phyloP scores from a whole-genome alignment of 2,797 vertebrate species.

The Percopsis omiscomaycus region DNA sequence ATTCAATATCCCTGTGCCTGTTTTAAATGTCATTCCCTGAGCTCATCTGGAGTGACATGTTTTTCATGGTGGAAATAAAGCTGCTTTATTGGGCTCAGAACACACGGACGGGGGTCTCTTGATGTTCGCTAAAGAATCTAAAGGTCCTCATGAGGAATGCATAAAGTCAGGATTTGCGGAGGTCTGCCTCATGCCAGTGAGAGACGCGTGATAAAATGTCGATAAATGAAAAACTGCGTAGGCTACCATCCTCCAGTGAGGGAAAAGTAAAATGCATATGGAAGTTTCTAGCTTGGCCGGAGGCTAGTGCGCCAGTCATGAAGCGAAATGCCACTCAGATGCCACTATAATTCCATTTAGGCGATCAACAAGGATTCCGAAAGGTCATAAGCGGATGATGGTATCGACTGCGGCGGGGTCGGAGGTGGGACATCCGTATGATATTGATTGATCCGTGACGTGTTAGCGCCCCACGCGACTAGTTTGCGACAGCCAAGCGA shows the following conservation, averaged over 20 bases:
- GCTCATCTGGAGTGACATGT: slow-evolving; percentile 79
- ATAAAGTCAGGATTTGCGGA: slow-evolving; percentile 57
- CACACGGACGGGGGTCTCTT: slow-evolving; percentile 32
- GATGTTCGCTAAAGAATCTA: slow-evolving; percentile 55
- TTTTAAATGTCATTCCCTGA: slow-evolving; percentile 83
- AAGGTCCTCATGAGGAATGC: slow-evolving; percentile 68
- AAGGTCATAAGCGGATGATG: neutral
- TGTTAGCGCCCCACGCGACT: neutral
- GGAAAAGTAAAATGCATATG: slow-evolving; percentile 33
- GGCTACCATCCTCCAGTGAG: neutral
- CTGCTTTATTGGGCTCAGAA: slow-evolving; percentile 70
- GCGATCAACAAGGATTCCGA: slow-evolving; percentile 20
- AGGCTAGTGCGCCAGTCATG: slow-evolving; percentile 25
- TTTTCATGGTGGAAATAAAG: slow-evolving; percentile 78
- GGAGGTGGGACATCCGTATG: slow-evolving; percentile 1
- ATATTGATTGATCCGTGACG: slow-evolving; percentile 6
- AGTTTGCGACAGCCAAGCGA: neutral
- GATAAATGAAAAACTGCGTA: no score
- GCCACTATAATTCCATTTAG: slow-evolving; percentile 18
- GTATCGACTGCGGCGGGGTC: neutral
- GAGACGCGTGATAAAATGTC: slow-evolving; percentile 2
- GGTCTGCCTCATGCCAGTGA: slow-evolving; percentile 46
- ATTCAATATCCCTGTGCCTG: slow-evolving; percentile 77
- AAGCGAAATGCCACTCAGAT: slow-evolving; percentile 39
- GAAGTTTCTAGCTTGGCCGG: slow-evolving; percentile 33